A percentile compares a stretch with the other conserved stretches of the same genome.
These are phyloP conservation scores for Syrista parreyssii DNA, from an alignment of 2,888 invertebrate genomes.

Conservation along the genomic window DNA sequence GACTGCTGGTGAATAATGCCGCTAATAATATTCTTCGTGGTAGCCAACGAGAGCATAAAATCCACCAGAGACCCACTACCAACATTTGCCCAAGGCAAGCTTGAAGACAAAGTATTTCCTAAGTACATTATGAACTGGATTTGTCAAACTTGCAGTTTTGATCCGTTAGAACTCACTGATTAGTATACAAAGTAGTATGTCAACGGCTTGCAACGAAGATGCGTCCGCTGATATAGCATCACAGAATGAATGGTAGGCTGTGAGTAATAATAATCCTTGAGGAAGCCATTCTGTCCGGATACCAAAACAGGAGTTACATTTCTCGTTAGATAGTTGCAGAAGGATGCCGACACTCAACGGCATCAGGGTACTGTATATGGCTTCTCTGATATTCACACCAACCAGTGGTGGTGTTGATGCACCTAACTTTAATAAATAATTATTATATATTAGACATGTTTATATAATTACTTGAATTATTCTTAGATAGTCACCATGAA, in stretches of 20 bases:
- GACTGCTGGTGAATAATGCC: conserved; percentile 58
- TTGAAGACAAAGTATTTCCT: conserved; percentile 31
- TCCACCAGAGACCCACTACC: conserved; percentile 59
- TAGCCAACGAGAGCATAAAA: conserved; percentile 58
- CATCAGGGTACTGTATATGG: conserved; percentile 54
- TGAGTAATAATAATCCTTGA: conserved; percentile 50
- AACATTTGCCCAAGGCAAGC: conserved; percentile 58
- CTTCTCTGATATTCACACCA: conserved; percentile 58
- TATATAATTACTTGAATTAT: background rate
- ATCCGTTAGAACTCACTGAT: conserved; percentile 43
- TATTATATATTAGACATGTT: background rate
- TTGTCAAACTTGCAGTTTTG: background rate
- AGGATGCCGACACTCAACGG: conserved; percentile 55
- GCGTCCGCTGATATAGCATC: conserved; percentile 60
- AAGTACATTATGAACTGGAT: background rate
- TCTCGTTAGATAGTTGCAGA: conserved; percentile 37
- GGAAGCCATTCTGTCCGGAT: conserved; percentile 54
- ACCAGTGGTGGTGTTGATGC: conserved; percentile 57
- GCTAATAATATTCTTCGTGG: conserved; percentile 52
- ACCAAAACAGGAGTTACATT: conserved; percentile 23
- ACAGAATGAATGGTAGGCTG: conserved; percentile 61
- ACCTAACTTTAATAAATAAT: conserved; percentile 46
- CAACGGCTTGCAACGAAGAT: conserved; percentile 55
- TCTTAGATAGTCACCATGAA: conserved; percentile 50
- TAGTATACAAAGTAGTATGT: conserved; percentile 58